These are phyloP conservation scores for Glossophaga mutica DNA, from an alignment of 2,797 vertebrate species.

Conservation along the genomic window DNA sequence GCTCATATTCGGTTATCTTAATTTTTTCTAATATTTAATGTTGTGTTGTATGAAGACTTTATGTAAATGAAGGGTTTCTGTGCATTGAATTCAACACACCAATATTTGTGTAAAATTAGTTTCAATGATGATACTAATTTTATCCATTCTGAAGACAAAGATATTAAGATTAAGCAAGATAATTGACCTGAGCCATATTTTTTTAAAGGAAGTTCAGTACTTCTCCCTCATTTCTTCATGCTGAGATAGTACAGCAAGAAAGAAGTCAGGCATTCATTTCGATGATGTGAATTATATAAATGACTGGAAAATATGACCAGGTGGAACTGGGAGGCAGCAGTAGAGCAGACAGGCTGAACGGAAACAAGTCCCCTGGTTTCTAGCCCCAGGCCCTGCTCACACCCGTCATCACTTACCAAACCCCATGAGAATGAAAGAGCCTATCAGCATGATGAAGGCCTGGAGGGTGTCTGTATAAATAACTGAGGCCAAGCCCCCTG, in stretches of 20 bases:
- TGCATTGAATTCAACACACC: background rate
- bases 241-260: background rate
- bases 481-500: slow-evolving; percentile 95
- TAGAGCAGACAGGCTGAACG: background rate
- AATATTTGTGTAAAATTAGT: background rate
- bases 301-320: background rate
- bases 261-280: background rate
- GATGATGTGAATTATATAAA: background rate
- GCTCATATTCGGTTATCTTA: background rate
- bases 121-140: background rate
- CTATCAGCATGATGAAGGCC: slow-evolving; percentile 93
- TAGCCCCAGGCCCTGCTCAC: background rate
- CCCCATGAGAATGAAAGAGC: slow-evolving; percentile 93
- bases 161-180: background rate
- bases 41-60: background rate
- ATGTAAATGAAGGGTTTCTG: background rate
- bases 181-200: background rate
- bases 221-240: background rate
- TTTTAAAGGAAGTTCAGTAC: background rate
- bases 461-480: slow-evolving; percentile 98
- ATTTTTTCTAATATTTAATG: background rate
- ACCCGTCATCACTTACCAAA: slow-evolving; percentile 86
- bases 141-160: background rate
- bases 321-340: background rate
- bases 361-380: background rate